Percentiles rank a stretch among this genome's conserved stretches.
These are phyloP conservation scores for Atopsyche davidsoni DNA, from an alignment of 1,140 invertebrate genomes.

Conservation along the genomic window DNA sequence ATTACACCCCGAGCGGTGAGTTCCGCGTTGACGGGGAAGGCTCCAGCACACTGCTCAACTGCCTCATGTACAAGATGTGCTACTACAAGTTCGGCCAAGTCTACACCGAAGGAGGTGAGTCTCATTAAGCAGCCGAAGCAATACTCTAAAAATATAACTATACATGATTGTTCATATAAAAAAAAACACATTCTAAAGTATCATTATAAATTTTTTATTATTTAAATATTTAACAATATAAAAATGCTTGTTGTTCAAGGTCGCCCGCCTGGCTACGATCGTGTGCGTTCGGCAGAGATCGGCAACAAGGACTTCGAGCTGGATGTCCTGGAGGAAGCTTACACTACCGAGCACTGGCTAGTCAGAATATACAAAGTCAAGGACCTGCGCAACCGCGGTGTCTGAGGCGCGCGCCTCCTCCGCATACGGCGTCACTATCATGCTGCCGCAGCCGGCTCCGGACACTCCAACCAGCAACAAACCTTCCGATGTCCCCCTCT, in stretches of 20 bases:
- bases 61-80: conserved; percentile 95
- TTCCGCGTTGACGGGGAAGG: conserved; percentile 91
- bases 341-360: conserved; percentile 93
- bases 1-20: conserved; percentile 90
- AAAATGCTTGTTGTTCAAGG: conserved; percentile 42
- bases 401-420: conserved; percentile 42
- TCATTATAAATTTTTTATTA: too few species aligned
- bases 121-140: not conserved
- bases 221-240: conserved; percentile 3
- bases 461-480: too few species aligned
- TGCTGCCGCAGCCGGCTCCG: too few species aligned
- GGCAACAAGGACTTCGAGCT: conserved; percentile 94
- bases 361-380: conserved; percentile 94
- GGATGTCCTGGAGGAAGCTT: conserved; percentile 88
- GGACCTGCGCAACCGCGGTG: conserved; percentile 77
- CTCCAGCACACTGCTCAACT: conserved; percentile 79
- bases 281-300: conserved; percentile 86
- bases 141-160: too few species aligned
- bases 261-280: conserved; percentile 84
- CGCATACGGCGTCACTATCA: too few species aligned
- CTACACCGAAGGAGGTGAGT: conserved; percentile 85
- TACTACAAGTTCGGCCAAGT: conserved; percentile 91
- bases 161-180: too few species aligned
- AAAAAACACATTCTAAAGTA: too few species aligned
- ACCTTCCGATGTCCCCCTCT: too few species aligned